Evolutionary conservation across 2,797 vertebrate genomes (phyloP).

Genomic region (Decapterus maruadsi): DNA sequence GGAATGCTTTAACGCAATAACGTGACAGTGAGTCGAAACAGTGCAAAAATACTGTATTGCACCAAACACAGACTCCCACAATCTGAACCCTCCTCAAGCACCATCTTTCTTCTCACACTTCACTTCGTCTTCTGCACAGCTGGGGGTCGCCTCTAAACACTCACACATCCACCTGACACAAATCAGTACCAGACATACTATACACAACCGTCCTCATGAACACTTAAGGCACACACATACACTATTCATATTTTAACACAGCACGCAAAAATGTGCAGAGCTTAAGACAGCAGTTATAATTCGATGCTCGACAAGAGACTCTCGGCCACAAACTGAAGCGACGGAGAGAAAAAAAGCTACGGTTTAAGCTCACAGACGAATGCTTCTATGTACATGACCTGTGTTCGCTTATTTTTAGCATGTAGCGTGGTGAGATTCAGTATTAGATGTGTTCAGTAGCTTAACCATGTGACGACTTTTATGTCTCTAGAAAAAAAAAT

Average conservation of each 20-base stretch:
- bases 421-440: slow-evolving; percentile 47
- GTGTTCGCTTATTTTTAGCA: slow-evolving; percentile 49
- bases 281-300: slow-evolving; percentile 68
- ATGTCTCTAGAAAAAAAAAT: slow-evolving; percentile 39
- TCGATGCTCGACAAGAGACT: slow-evolving; percentile 43
- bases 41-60: slow-evolving; percentile 70
- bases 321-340: slow-evolving; percentile 24
- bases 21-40: slow-evolving; percentile 74
- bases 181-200: slow-evolving; percentile 48
- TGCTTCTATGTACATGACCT: slow-evolving; percentile 51
- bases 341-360: slow-evolving; percentile 33
- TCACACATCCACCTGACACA: slow-evolving; percentile 44
- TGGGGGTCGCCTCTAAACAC: slow-evolving; percentile 51
- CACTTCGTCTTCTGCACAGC: slow-evolving; percentile 64
- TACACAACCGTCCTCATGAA: slow-evolving; percentile 58
- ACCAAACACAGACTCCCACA: slow-evolving; percentile 49
- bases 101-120: slow-evolving; percentile 47
- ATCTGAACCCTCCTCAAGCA: slow-evolving; percentile 36
- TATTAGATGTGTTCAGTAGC: slow-evolving; percentile 39
- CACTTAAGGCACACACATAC: slow-evolving; percentile 74
- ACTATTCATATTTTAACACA: slow-evolving; percentile 62
- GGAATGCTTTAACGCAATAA: slow-evolving; percentile 79
- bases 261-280: slow-evolving; percentile 64
- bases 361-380: slow-evolving; percentile 61
- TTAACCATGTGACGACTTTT: slow-evolving; percentile 44